Evolutionary conservation across 2,797 vertebrate species (phyloP).

Genomic region (Discoglossus pictus): DNA sequence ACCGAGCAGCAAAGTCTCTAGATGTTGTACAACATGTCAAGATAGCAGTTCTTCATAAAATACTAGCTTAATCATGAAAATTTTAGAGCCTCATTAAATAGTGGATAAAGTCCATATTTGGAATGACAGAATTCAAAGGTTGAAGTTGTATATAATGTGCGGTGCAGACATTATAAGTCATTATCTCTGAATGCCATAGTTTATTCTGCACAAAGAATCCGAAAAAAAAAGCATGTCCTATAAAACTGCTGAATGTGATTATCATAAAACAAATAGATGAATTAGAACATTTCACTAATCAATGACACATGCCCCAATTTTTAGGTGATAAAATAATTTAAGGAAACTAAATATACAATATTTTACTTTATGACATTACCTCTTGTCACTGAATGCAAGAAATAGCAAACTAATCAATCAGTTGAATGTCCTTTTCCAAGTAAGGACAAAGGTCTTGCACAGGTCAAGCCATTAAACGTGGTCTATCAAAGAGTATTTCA

Average conservation of each 20-base stretch:
- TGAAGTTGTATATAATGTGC: conserved; percentile 74
- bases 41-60: conserved; percentile 74
- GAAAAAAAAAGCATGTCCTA: conserved; percentile 6
- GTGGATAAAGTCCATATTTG: conserved; percentile 74
- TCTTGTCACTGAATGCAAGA: not conserved
- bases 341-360: conserved; percentile 7
- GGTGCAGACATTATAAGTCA: conserved; percentile 51
- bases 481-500: conserved; percentile 24
- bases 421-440: not conserved
- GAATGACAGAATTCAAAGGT: conserved; percentile 72
- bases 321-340: conserved; percentile 8
- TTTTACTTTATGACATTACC: conserved; percentile 5
- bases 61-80: conserved; percentile 70
- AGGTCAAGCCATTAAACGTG: conserved; percentile 33
- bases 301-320: conserved; percentile 26
- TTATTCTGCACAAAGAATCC: conserved; percentile 36
- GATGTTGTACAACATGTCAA: conserved; percentile 79
- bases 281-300: not conserved
- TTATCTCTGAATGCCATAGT: conserved; percentile 39
- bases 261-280: conserved; percentile 33
- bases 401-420: conserved; percentile 30
- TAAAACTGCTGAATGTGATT: conserved; percentile 31
- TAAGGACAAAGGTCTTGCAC: conserved; percentile 9
- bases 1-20: conserved; percentile 72
- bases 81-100: conserved; percentile 80